Evolutionary conservation across 2,888 invertebrate genomes (phyloP).

Genomic region (Tineola bisselliella): DNA sequence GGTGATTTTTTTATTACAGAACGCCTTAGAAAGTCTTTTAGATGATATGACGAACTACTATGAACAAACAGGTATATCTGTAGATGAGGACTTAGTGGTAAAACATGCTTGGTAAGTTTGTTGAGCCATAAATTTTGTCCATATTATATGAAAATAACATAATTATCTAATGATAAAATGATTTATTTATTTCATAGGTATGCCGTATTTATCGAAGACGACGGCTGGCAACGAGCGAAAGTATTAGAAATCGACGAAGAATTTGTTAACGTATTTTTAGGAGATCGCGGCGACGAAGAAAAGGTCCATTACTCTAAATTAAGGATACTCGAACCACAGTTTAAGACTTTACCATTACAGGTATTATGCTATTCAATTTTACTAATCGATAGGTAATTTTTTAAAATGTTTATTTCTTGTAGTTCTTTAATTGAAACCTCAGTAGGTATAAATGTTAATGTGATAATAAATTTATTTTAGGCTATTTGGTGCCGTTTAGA

Average conservation of each 20-base stretch:
- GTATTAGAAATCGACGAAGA: conserved; percentile 62
- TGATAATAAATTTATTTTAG: conserved; percentile 29
- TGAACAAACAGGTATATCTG: conserved; percentile 44
- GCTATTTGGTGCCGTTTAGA: conserved; percentile 75
- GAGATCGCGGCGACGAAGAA: conserved; percentile 80
- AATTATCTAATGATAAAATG: background rate
- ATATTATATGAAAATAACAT: no score
- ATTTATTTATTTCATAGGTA: conserved; percentile 33
- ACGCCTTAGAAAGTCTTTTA: conserved; percentile 55
- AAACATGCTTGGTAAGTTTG: conserved; percentile 54
- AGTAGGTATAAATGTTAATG: background rate
- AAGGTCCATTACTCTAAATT: conserved; percentile 62
- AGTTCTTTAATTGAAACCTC: background rate
- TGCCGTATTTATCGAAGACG: conserved; percentile 50
- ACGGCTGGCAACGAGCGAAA: conserved; percentile 66
- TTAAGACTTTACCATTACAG: conserved; percentile 74
- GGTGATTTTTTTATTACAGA: conserved; percentile 28
- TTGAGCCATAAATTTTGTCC: no score
- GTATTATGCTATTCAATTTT: conserved; percentile 40
- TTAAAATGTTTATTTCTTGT: background rate
- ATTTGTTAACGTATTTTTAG: conserved; percentile 71
- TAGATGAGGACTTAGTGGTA: conserved; percentile 51
- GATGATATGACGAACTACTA: conserved; percentile 61
- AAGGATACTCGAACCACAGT: conserved; percentile 70
- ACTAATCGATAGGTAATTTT: no score